These are phyloP conservation scores for Lepidurus packardi DNA, from an alignment of 1,140 invertebrate species.

Conservation along the genomic window DNA sequence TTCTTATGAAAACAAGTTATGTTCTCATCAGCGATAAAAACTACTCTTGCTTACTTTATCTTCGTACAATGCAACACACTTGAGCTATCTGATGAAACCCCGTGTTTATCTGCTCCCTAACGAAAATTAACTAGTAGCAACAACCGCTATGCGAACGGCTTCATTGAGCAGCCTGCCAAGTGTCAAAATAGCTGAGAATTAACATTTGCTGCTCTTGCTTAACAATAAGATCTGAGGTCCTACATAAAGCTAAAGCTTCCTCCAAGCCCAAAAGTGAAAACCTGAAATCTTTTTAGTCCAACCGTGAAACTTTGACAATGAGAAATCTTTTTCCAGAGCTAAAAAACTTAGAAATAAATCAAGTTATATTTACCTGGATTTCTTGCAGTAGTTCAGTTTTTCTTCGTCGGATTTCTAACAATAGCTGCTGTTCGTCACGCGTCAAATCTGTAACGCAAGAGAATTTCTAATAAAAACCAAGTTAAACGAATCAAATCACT, in stretches of 20 bases:
- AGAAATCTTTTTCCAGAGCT: slow-evolving; percentile 24
- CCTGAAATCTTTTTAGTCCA: background rate
- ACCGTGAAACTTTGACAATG: background rate
- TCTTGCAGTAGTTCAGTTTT: slow-evolving; percentile 84
- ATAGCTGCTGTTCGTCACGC: slow-evolving; percentile 79
- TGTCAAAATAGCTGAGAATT: too few species aligned
- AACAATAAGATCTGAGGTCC: too few species aligned
- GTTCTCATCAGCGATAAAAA: too few species aligned
- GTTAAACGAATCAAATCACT: slow-evolving; percentile 1
- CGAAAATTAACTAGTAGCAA: too few species aligned
- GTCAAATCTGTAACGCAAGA: slow-evolving; percentile 71
- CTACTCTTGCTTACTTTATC: too few species aligned
- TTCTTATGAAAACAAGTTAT: too few species aligned
- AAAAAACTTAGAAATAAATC: background rate
- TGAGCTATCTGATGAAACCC: too few species aligned
- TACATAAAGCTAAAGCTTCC: background rate
- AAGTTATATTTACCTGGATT: slow-evolving; percentile 71
- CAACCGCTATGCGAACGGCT: too few species aligned
- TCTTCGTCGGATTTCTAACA: slow-evolving; percentile 79
- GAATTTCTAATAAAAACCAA: slow-evolving; percentile 15
- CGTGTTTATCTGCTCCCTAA: too few species aligned
- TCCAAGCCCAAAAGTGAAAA: background rate
- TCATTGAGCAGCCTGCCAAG: too few species aligned
- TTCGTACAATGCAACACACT: too few species aligned
- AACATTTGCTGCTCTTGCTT: too few species aligned